Evolutionary conservation across 2,888 invertebrate genomes (phyloP).

Genomic region (Morinoia aosen): DNA sequence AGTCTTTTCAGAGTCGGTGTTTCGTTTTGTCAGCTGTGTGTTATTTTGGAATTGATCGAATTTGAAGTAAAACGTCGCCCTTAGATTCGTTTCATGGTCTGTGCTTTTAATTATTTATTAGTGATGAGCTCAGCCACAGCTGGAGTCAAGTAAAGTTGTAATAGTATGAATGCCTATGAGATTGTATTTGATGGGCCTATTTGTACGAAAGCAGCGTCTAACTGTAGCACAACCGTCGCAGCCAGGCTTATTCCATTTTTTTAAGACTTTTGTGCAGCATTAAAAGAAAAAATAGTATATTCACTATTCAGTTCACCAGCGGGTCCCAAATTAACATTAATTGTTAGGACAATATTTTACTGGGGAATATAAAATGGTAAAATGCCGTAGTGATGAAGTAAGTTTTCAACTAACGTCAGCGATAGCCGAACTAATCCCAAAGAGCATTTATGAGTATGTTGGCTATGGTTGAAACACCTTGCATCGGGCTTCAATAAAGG

Average conservation of each 20-base stretch:
- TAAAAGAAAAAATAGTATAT: no score
- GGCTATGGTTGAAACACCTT: background rate
- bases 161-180: background rate
- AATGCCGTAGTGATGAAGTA: background rate
- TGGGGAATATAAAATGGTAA: background rate
- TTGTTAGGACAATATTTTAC: background rate
- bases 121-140: no score
- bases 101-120: background rate
- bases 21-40: background rate
- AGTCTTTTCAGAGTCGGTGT: background rate
- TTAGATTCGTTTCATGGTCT: background rate
- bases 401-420: background rate
- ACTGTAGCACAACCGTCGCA: no score
- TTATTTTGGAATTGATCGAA: background rate
- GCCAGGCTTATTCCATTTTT: no score
- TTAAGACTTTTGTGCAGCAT: no score
- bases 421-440: background rate
- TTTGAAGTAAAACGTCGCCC: background rate
- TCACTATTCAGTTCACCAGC: background rate
- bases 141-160: background rate
- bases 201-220: no score
- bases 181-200: no score
- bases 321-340: background rate
- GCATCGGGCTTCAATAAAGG: background rate
- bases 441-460: background rate